Percentiles rank a stretch among this genome's conserved stretches.
phyloP scores from a whole-genome alignment of 2,797 vertebrate species.

The Columba guinea region DNA sequence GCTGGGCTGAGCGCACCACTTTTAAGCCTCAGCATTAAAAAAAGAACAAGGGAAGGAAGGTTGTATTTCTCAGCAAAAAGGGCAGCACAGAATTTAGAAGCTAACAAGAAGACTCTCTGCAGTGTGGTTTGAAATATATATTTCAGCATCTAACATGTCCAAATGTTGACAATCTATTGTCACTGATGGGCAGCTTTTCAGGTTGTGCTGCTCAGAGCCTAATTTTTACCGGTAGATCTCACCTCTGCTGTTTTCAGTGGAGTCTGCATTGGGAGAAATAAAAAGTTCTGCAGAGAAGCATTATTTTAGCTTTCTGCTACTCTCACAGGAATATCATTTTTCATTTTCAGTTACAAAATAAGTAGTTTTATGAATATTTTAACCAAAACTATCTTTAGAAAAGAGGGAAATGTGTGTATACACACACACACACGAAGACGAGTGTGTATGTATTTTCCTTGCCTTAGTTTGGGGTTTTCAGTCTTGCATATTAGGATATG shows the following conservation, averaged over 20 bases:
- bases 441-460: background rate
- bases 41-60: background rate
- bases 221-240: background rate
- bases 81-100: background rate
- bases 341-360: background rate
- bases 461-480: background rate
- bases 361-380: background rate
- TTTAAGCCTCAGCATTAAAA: background rate
- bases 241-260: background rate
- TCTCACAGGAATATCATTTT: background rate
- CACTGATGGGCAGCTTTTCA: background rate
- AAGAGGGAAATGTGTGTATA: background rate
- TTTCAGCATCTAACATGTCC: background rate
- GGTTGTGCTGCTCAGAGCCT: background rate
- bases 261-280: background rate
- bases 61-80: background rate
- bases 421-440: background rate
- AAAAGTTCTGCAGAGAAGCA: background rate
- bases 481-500: background rate
- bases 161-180: background rate
- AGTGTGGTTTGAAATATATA: background rate
- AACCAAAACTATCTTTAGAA: background rate
- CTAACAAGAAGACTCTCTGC: background rate
- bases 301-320: background rate
- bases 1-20: background rate